Base-by-base conservation (phyloP, 1,140 invertebrate genomes). In the Lepidurus arcticus region DNA sequence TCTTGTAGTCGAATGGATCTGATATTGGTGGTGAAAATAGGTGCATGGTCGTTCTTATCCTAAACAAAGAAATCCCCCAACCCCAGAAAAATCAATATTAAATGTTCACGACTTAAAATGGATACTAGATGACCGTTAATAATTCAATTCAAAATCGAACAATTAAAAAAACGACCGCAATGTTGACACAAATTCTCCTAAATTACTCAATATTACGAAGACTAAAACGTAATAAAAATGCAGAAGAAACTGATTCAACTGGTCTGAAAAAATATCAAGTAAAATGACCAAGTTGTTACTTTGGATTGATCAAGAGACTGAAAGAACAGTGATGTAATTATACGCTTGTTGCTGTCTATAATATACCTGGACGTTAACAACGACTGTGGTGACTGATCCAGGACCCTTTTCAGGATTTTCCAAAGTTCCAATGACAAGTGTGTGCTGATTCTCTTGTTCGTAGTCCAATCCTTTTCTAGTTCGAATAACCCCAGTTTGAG, bases 1-100 rank as follows among this genome's bases (percentile, higher is more conserved):
- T 95, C 94, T 79, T 94, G 92, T 7, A 96, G 85, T 0, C 92
- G 92, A 9, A 95, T 90, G 0, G 94, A 93, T 75, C 91, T 89
- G 0, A 92, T 90, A 7, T 93, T 88, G 1, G 90, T 90, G 3
- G 91, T 91, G 83, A 97, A 97, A 21, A 93, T 88, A 10, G 96
- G 96, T 1, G 85, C 79, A 43, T 83, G 82, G 45, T 85, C 82
- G 76, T 87, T 87, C 11, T 83, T 78, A 42, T 82, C 82, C 78
- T 85, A 8, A 47, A 82, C 1, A 84, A 83, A 75, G 77, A 79
- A 10, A 83, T 80, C 8, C 1, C 24, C 42, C 16, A 43, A 26
- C 65, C 65, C 65, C 65, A 73, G 65, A n/a, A 73, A 73, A 24
- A 5, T n/a, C 65, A n/a, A n/a, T 73, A 24, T 4, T 75, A 75